Base-by-base conservation (phyloP, 2,888 invertebrate species). In the Tricholauxania praeusta region DNA sequence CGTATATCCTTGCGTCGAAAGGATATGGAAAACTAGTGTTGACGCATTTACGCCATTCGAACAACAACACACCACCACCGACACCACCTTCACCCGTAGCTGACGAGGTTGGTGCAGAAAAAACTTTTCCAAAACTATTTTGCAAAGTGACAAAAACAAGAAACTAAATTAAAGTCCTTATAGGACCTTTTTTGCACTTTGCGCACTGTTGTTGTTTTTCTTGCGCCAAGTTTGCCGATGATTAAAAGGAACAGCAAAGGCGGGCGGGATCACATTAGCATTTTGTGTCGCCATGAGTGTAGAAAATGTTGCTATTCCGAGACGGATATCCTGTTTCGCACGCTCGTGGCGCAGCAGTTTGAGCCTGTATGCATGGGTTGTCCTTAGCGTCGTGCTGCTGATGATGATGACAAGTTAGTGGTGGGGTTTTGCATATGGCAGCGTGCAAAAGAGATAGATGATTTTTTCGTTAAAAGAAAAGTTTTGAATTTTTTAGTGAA, bases 301-400 rank as follows among this genome's bases (percentile, higher is more conserved):
- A 82, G 83, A 82, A 84, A 84, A 84, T 84, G 82, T 82, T 82
- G 79, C 79, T 79, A 81, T 84, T 84, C 84, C 84, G 84, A 80
- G 79, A 78, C 81, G 84, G 84, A 84, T 84, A 84, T 84, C 82
- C 84, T 83, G 78, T 82, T 82, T 81, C 69, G 73, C 68, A 75
- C 62, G 64, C 69, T 63, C 57, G 14, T 57, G 19, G 8, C 49
- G 59, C 66, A 53, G 51, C 69, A 28, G 8, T 51, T 53, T 52
- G 48, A 28, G 47, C 62, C 74, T 52, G 17, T 72, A 49, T 60
- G 49, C 12, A 22, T 51, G 12, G 47, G 59, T 8, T 63, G 71
- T 67, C 48, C 62, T 62, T 53, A 48, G 49, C 49, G 15, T 12
- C 48, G 12, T 49, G 19, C 3, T 39, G 39, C 8, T 39, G 19